Evolutionary conservation across 2,113 vertebrate genomes (phyloP), one percentile per base, ranked within the genome.

Genomic region (Silurus glanis): DNA sequence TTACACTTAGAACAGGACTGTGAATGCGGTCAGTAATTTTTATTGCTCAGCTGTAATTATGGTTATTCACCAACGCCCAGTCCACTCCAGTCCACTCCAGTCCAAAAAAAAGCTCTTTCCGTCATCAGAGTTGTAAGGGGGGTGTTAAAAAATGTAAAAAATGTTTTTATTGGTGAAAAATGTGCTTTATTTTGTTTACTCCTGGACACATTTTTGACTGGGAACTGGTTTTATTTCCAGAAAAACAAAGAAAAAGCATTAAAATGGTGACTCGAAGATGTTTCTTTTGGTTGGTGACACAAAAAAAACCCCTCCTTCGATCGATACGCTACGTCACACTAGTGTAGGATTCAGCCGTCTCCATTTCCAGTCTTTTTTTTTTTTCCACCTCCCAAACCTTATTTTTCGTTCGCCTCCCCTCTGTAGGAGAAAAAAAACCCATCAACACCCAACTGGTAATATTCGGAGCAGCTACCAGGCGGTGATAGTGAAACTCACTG

Each of bases 291-390:
- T 19, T 72, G 19, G 67, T 78, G 71, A 61, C 21, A 53, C 51
- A 78, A 78, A 55, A 55, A 56, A 87, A 62, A 74, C 80, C 37
- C 71, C 80, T 85, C 45, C 61, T 80, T 5, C 17, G 83, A 93
- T 93, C 91, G 86, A 94, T 93, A 90, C 51, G 67, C 90, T 90
- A 88, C 88, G 92, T 90, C 91, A 92, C 90, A 92, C 69, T 71
- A 56, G 91, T 92, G 90, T 90, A 91, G 90, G 89, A 85, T 91
- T 89, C 53, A 92, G 92, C 86, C 91, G 8, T 92, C 93, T 94
- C 92, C 89, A 76, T 89, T 94, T 93, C 89, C 88, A 88, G 90
- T 80, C 79, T 47, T 16, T 86, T 79, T n/a, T 66, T 66, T 78
- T 21, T 83, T 6, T 64, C 55, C 75, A 45, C 45, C 47, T n/a